phyloP scores from a whole-genome alignment of 2,113 vertebrate genomes.

The Heterocephalus glaber region DNA sequence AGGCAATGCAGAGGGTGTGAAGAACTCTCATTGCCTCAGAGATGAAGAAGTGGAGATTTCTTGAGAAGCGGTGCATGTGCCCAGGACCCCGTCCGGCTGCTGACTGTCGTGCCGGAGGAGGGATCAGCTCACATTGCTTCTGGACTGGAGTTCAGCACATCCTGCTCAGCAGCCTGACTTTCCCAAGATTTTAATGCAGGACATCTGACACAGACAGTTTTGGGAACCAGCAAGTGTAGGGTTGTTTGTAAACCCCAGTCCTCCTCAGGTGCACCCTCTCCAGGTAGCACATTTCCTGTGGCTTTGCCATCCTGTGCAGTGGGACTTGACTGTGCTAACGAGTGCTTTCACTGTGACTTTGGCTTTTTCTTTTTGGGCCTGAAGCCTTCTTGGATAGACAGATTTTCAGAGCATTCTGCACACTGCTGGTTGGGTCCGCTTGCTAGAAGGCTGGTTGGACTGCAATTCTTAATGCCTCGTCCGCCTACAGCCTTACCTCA shows the following conservation, averaged over 20 bases:
- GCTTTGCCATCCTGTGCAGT: rapidly evolving
- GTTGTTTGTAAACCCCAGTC: not conserved
- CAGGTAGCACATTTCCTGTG: not conserved
- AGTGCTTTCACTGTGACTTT: not conserved
- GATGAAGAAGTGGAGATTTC: not conserved
- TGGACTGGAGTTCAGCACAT: not conserved
- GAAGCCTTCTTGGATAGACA: not conserved
- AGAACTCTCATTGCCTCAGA: not conserved
- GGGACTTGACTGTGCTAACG: not conserved
- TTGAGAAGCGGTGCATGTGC: rapidly evolving
- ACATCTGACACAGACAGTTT: not conserved
- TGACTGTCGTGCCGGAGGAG: not conserved
- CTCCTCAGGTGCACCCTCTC: no score
- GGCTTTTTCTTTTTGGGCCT: not conserved
- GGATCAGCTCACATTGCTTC: rapidly evolving
- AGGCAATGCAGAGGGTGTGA: not conserved
- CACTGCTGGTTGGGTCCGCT: rapidly evolving
- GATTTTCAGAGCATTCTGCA: no score
- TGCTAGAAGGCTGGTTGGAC: not conserved
- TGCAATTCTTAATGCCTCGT: rapidly evolving
- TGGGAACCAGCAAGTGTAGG: rapidly evolving
- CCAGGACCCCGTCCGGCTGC: not conserved
- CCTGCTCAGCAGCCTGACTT: rapidly evolving
- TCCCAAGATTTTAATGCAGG: not conserved
- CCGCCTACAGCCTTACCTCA: rapidly evolving